Percentiles rank a stretch among this genome's conserved stretches.
phyloP scores from a whole-genome alignment of 53 echinoderm and acorn worm species.

The Hippasteria phrygiana region DNA sequence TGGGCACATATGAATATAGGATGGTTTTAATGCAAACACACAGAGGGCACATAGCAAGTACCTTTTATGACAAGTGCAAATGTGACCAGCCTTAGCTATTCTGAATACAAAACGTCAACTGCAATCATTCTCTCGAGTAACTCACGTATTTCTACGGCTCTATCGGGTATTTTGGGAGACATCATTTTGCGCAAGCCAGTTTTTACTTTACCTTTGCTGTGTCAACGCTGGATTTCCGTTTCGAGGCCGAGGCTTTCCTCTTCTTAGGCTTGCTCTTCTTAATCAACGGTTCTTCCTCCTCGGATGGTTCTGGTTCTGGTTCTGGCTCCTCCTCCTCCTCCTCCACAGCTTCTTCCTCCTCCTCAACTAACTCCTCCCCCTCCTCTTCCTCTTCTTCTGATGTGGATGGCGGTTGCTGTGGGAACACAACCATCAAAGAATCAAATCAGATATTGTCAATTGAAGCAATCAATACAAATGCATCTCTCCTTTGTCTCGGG shows the following conservation, averaged over 20 bases:
- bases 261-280: slow-evolving; percentile 39
- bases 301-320: not conserved
- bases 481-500: too few species aligned
- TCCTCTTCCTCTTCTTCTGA: slow-evolving; percentile 68
- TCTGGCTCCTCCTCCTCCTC: slow-evolving; percentile 43
- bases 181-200: not conserved
- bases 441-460: not conserved
- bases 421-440: not conserved
- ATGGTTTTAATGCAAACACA: too few species aligned
- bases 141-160: too few species aligned
- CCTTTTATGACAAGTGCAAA: too few species aligned
- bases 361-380: slow-evolving; percentile 34
- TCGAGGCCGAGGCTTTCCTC: slow-evolving; percentile 15
- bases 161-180: too few species aligned
- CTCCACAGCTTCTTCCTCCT: slow-evolving; percentile 53
- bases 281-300: slow-evolving; percentile 14
- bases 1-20: too few species aligned
- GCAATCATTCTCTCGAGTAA: not conserved
- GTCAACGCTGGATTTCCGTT: slow-evolving; percentile 31
- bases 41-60: too few species aligned
- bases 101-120: too few species aligned
- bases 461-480: too few species aligned
- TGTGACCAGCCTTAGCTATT: too few species aligned
- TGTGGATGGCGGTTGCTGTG: slow-evolving; percentile 56
- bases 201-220: slow-evolving; percentile 38